These are phyloP conservation scores for Ambastaia sidthimunki DNA, from an alignment of 2,797 vertebrate species.

Conservation along the genomic window DNA sequence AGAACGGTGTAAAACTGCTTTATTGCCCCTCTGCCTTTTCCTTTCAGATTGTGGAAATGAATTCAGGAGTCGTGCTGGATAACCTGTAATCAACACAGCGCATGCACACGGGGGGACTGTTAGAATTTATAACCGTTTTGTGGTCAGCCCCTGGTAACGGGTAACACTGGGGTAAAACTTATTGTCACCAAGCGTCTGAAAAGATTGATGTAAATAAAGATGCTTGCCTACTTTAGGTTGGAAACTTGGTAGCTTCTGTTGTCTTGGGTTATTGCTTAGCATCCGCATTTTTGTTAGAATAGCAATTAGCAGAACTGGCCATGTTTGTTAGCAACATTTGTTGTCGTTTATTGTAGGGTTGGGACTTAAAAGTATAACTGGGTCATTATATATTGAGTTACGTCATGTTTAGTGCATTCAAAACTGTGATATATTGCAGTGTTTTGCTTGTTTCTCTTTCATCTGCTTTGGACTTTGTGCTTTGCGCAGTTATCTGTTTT, in stretches of 20 bases:
- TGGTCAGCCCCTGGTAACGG: conserved; percentile 27
- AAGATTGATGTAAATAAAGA: neutral
- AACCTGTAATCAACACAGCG: conserved; percentile 54
- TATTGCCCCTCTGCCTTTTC: conserved; percentile 56
- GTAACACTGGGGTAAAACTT: neutral
- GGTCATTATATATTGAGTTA: no score
- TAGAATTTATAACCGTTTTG: conserved; percentile 57
- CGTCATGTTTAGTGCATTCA: no score
- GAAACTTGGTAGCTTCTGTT: neutral
- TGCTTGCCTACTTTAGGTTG: neutral
- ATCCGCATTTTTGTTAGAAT: neutral
- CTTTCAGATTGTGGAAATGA: conserved; percentile 51
- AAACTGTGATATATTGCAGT: no score
- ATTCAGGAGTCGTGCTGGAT: conserved; percentile 38
- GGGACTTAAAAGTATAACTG: no score
- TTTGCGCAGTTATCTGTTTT: no score
- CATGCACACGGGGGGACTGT: conserved; percentile 40
- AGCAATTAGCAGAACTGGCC: neutral
- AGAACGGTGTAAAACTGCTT: conserved; percentile 56
- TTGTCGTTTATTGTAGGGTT: neutral
- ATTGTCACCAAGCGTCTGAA: conserved; percentile 4
- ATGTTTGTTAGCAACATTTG: neutral
- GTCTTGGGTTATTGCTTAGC: neutral
- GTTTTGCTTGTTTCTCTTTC: neutral
- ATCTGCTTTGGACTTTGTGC: neutral